Evolutionary conservation across 2,797 vertebrate species (phyloP).

Genomic region (Mormyrus proboscirostris): DNA sequence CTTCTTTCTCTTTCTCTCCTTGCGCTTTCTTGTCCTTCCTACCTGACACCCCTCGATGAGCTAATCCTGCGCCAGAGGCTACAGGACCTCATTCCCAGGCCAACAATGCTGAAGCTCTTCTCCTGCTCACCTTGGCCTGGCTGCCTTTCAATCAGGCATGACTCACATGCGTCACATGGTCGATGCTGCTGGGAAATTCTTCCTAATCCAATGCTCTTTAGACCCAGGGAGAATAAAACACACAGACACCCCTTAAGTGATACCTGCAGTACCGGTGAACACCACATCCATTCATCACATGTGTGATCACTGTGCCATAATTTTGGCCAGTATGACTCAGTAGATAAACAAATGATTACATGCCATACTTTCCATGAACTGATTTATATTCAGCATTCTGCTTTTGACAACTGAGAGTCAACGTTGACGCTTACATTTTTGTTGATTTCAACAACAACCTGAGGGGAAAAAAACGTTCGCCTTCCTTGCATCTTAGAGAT

Average conservation of each 20-base stretch:
- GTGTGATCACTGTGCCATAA: background rate
- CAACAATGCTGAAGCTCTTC: background rate
- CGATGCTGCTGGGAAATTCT: background rate
- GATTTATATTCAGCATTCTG: background rate
- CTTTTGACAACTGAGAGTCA: background rate
- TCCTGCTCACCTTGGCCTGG: background rate
- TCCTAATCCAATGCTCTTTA: background rate
- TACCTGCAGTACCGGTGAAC: background rate
- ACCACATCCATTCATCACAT: background rate
- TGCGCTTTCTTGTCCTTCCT: background rate
- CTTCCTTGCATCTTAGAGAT: background rate
- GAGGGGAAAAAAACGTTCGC: background rate
- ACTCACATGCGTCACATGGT: background rate
- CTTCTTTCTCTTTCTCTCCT: background rate
- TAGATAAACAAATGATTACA: background rate
- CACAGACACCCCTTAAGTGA: background rate
- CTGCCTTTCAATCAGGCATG: background rate
- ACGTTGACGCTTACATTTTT: background rate
- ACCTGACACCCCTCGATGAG: slow-evolving; percentile 8
- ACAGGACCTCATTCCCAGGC: background rate
- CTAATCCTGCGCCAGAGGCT: slow-evolving; percentile 15
- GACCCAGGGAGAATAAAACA: background rate
- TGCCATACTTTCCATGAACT: background rate
- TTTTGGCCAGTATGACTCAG: background rate
- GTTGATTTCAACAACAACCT: background rate